A percentile compares a stretch with the other conserved stretches of the same genome.
Evolutionary conservation across 2,888 invertebrate species (phyloP).

Genomic region (Syrphus vitripennis): DNA sequence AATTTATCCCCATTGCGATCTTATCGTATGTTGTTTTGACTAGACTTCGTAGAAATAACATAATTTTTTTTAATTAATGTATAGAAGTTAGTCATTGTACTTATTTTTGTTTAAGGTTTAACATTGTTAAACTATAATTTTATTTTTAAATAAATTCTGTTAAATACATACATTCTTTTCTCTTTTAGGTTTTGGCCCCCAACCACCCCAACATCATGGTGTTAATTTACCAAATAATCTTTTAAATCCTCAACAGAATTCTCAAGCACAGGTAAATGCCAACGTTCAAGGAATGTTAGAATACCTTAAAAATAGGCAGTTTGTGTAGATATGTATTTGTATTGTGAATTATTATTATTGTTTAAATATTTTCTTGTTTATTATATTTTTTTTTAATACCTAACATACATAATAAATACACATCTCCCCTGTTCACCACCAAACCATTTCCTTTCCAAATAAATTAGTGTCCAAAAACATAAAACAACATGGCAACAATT

Average conservation of each 20-base stretch:
- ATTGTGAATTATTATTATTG: constrained; percentile 52
- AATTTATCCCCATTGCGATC: too few relatives aligned
- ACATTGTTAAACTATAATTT: too few relatives aligned
- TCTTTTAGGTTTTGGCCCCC: constrained; percentile 76
- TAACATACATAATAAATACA: constrained; percentile 43
- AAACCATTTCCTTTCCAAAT: background rate
- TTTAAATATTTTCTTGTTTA: constrained; percentile 21
- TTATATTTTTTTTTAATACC: constrained; percentile 29
- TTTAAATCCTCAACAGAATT: constrained; percentile 77
- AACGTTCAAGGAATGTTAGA: constrained; percentile 79
- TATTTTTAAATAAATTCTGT: background rate
- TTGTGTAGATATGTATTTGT: constrained; percentile 75
- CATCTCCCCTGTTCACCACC: constrained; percentile 16
- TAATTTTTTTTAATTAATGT: too few relatives aligned
- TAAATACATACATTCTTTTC: background rate
- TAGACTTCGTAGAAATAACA: too few relatives aligned
- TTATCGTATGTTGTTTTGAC: too few relatives aligned
- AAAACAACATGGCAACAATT: background rate
- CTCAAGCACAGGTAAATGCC: constrained; percentile 78
- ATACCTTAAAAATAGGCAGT: constrained; percentile 78
- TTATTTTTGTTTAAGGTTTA: background rate
- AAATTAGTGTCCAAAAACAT: constrained; percentile 5
- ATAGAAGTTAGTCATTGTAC: too few relatives aligned
- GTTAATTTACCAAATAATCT: constrained; percentile 78
- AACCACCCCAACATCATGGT: constrained; percentile 76